A percentile compares a stretch with the other conserved stretches of the same genome.
Evolutionary conservation across 1,140 invertebrate genomes (phyloP).

Genomic region (Leptopilina clavipes): DNA sequence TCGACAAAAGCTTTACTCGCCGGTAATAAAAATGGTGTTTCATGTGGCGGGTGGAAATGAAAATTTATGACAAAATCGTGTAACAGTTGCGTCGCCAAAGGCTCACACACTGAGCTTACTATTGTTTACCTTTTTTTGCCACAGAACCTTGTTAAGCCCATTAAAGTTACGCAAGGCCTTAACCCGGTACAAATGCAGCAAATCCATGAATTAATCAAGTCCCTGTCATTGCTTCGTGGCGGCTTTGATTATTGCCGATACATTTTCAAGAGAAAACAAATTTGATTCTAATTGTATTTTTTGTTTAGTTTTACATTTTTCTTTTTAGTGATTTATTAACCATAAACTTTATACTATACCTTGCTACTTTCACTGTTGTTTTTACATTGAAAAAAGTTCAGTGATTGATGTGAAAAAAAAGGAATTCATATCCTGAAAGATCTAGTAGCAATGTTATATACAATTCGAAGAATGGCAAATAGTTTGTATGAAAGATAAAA

Average conservation of each 20-base stretch:
- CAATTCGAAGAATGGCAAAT: too few relatives aligned
- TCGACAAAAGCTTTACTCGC: constrained; percentile 35
- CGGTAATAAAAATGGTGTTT: constrained; percentile 28
- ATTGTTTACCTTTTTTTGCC: constrained; percentile 46
- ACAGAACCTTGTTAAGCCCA: constrained; percentile 53
- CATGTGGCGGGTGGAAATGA: constrained; percentile 34
- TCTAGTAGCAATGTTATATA: too few relatives aligned
- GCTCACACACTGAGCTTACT: constrained; percentile 44
- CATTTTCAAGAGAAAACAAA: not conserved
- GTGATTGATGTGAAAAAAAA: too few relatives aligned
- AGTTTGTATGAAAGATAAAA: not conserved
- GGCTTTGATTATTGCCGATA: not conserved
- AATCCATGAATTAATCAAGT: constrained; percentile 49
- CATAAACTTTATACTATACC: too few relatives aligned
- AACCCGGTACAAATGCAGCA: constrained; percentile 38
- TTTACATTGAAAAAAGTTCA: too few relatives aligned
- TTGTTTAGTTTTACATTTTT: too few relatives aligned
- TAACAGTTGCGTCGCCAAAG: constrained; percentile 39
- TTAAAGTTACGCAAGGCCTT: constrained; percentile 47
- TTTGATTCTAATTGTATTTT: not conserved
- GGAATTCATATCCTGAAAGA: too few relatives aligned
- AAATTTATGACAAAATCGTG: constrained; percentile 47
- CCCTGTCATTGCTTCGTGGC: constrained; percentile 11
- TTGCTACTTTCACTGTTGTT: too few relatives aligned
- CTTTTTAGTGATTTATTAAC: too few relatives aligned